Conservation (phyloP, 2,888 invertebrate species). For the Graphium colonna region DNA sequence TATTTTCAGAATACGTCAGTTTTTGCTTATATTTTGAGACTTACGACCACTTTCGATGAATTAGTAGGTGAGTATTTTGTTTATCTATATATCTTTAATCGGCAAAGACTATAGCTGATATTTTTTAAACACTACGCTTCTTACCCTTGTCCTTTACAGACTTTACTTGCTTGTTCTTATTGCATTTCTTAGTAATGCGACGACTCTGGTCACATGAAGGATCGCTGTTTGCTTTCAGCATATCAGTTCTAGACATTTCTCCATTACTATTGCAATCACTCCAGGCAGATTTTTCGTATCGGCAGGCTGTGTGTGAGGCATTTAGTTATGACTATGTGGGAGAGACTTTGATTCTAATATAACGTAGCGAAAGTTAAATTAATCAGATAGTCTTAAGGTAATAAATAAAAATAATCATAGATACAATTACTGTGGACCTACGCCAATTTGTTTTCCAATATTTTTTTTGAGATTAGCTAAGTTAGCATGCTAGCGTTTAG, state of each 20-base stretch:
- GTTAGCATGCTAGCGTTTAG: neutral
- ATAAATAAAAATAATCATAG: no score
- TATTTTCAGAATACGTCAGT: no score
- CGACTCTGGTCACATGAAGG: constrained; percentile 90
- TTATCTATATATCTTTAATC: no score
- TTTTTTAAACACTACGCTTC: constrained; percentile 23
- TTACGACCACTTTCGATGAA: no score
- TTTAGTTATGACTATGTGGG: neutral
- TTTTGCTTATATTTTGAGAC: no score
- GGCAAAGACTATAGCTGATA: no score
- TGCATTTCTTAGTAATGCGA: constrained; percentile 92
- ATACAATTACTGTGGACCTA: neutral
- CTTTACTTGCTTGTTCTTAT: constrained; percentile 84
- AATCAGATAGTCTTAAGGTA: no score
- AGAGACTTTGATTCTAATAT: no score
- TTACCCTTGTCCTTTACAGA: constrained; percentile 82
- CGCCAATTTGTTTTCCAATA: neutral
- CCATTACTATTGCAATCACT: constrained; percentile 89
- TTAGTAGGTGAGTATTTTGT: no score
- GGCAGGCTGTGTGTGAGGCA: constrained; percentile 82
- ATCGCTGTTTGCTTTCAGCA: constrained; percentile 90
- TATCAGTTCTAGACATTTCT: constrained; percentile 90
- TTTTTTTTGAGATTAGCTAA: neutral
- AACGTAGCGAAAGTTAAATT: no score
- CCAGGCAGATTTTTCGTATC: constrained; percentile 94